Conservation (phyloP, 2,888 invertebrate genomes). For the Eupelmus urozonus region DNA sequence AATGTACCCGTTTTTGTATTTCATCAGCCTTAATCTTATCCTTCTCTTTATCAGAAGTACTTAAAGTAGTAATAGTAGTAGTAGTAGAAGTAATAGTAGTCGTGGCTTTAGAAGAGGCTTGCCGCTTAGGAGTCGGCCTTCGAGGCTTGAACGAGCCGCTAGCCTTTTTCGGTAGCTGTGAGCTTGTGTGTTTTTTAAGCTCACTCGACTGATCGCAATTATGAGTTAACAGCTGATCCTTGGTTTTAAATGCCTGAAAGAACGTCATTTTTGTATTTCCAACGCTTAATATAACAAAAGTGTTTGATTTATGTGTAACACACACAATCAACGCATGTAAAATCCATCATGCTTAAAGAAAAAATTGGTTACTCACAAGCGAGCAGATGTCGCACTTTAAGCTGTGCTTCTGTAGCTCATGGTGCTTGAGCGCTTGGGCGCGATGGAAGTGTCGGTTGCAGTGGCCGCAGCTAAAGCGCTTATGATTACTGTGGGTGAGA, state of each 20-base stretch:
- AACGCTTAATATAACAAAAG: too few species aligned
- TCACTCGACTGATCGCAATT: slow-evolving; percentile 71
- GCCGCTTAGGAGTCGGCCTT: slow-evolving; percentile 74
- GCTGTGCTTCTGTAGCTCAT: slow-evolving; percentile 73
- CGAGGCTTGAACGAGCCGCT: slow-evolving; percentile 74
- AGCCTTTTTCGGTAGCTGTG: slow-evolving; percentile 74
- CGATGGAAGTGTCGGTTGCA: slow-evolving; percentile 74
- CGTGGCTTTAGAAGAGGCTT: slow-evolving; percentile 69
- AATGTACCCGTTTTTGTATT: slow-evolving; percentile 51
- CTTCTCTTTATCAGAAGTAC: slow-evolving; percentile 70
- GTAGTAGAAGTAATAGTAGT: slow-evolving; percentile 64
- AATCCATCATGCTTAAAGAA: too few species aligned
- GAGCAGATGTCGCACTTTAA: slow-evolving; percentile 74
- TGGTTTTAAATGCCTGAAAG: slow-evolving; percentile 72
- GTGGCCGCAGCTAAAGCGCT: slow-evolving; percentile 73
- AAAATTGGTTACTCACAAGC: slow-evolving; percentile 70
- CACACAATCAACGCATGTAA: background rate
- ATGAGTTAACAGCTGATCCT: slow-evolving; percentile 72
- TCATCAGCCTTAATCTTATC: slow-evolving; percentile 68
- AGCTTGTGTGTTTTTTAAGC: slow-evolving; percentile 69
- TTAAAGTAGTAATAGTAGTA: slow-evolving; percentile 64
- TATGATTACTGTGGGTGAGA: slow-evolving; percentile 80
- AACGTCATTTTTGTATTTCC: too few species aligned
- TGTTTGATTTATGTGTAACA: too few species aligned
- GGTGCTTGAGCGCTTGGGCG: slow-evolving; percentile 74